Evolutionary conservation across 2,797 vertebrate genomes (phyloP).

Genomic region (Enteromius paludinosus): DNA sequence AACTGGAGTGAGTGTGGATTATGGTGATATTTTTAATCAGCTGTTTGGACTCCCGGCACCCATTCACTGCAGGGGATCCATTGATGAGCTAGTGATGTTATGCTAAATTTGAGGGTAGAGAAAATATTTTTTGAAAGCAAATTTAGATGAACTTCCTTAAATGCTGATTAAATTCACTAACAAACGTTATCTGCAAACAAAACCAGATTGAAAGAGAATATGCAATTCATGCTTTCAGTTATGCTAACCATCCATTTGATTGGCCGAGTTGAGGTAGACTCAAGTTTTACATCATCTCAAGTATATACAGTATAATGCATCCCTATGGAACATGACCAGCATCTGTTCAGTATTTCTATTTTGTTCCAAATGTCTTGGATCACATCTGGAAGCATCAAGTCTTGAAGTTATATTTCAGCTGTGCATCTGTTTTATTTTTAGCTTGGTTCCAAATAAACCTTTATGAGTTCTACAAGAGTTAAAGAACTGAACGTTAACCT

Average conservation of each 20-base stretch:
- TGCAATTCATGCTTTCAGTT: neutral
- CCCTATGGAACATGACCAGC: conserved; percentile 31
- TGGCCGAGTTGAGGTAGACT: neutral
- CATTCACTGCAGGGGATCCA: neutral
- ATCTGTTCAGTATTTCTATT: conserved; percentile 31
- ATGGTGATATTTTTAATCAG: neutral
- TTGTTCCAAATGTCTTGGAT: conserved; percentile 21
- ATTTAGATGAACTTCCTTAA: neutral
- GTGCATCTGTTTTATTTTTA: conserved; percentile 41
- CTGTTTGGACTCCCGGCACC: neutral
- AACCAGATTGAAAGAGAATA: neutral
- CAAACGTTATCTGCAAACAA: neutral
- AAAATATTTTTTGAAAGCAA: neutral
- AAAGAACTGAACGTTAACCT: neutral
- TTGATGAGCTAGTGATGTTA: neutral
- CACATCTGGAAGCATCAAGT: conserved; percentile 38
- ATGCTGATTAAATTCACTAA: neutral
- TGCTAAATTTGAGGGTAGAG: too few species aligned
- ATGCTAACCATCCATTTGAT: conserved; percentile 1
- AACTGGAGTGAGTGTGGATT: neutral
- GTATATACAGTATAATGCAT: conserved; percentile 24
- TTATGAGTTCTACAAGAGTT: neutral
- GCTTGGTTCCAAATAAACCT: conserved; percentile 18
- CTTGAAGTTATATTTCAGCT: conserved; percentile 22
- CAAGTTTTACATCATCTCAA: conserved; percentile 9